phyloP scores from a whole-genome alignment of 2,888 invertebrate genomes.

The Dilophus febrilis region DNA sequence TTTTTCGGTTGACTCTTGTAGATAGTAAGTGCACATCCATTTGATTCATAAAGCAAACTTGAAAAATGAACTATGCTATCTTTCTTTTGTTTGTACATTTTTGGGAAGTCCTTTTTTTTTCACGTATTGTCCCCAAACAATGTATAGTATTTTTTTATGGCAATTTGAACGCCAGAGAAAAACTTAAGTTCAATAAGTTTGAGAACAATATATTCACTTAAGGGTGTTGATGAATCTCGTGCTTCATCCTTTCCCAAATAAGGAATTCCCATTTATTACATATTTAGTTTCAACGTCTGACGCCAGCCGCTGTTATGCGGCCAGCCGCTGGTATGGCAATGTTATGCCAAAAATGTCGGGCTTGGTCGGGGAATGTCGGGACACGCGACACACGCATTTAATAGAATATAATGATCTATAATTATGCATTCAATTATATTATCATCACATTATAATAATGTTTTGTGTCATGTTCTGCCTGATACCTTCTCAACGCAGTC shows the following conservation, averaged over 20 bases:
- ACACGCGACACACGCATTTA: no score
- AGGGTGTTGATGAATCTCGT: constrained; percentile 7
- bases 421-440: no score
- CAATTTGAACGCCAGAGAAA: constrained; percentile 11
- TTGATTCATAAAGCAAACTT: constrained; percentile 10
- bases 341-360: constrained; percentile 15
- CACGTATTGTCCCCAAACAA: constrained; percentile 12
- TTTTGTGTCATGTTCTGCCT: no score
- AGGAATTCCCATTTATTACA: constrained; percentile 10
- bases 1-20: constrained; percentile 16
- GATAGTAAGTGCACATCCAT: constrained; percentile 11
- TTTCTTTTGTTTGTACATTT: constrained; percentile 12
- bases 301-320: no score
- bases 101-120: constrained; percentile 12
- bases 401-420: no score
- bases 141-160: constrained; percentile 11
- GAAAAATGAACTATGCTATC: constrained; percentile 11
- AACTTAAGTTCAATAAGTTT: constrained; percentile 12
- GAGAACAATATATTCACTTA: constrained; percentile 10
- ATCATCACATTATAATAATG: no score
- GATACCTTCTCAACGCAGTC: no score
- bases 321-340: no score
- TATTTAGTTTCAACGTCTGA: constrained; percentile 10
- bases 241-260: constrained; percentile 11
- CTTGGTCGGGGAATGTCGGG: constrained; percentile 10